Evolutionary conservation across 2,113 vertebrate species (phyloP).

Genomic region (Silurus glanis): DNA sequence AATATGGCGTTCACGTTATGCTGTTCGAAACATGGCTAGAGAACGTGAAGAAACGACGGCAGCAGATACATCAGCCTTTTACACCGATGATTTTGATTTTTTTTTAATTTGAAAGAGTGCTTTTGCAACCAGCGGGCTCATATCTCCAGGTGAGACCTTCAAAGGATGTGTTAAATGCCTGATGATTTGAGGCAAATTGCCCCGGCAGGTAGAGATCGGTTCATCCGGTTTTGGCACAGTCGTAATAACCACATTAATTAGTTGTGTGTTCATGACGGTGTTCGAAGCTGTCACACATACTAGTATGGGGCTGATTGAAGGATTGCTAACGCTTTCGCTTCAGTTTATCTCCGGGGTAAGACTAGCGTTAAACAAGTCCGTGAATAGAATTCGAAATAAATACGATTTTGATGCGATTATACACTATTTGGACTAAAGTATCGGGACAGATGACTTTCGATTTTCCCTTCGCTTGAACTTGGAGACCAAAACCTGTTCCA

Average conservation of each 20-base stretch:
- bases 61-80: neutral
- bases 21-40: neutral
- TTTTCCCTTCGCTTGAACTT: too few species aligned
- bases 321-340: neutral
- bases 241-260: slow-evolving; percentile 45
- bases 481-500: too few species aligned
- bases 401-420: too few species aligned
- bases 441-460: too few species aligned
- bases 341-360: neutral
- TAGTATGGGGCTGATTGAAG: slow-evolving; percentile 33
- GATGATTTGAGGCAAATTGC: slow-evolving; percentile 43
- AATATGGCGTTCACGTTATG: neutral
- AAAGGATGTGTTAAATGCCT: slow-evolving; percentile 41
- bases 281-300: slow-evolving; percentile 41
- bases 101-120: slow-evolving; percentile 26
- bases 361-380: neutral
- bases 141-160: slow-evolving; percentile 25
- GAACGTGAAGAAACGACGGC: neutral
- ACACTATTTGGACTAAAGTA: too few species aligned
- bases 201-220: slow-evolving; percentile 43
- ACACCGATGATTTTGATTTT: too few species aligned
- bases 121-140: slow-evolving; percentile 32
- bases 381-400: neutral
- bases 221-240: slow-evolving; percentile 32
- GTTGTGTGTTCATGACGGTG: slow-evolving; percentile 29